Conservation (phyloP, 2,888 invertebrate species). For the Tachina lurida region DNA sequence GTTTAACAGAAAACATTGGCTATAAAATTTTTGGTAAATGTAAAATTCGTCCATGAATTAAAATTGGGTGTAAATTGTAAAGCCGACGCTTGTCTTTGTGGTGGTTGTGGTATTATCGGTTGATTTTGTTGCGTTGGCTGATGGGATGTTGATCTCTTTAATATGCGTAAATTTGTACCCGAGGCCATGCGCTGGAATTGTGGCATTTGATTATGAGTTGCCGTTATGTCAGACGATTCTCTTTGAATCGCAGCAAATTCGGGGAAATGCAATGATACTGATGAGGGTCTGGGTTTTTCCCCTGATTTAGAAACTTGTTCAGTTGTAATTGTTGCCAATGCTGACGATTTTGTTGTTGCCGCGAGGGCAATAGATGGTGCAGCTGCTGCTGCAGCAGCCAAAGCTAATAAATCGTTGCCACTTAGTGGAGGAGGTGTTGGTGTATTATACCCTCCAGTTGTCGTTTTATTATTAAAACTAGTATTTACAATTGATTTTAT, state of each 20-base stretch:
- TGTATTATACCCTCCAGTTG: slow-evolving; percentile 60
- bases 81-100: slow-evolving; percentile 68
- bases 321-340: slow-evolving; percentile 33
- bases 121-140: slow-evolving; percentile 72
- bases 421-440: slow-evolving; percentile 71
- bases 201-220: slow-evolving; percentile 64
- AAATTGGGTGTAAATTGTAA: slow-evolving; percentile 81
- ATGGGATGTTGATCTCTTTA: slow-evolving; percentile 77
- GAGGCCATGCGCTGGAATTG: slow-evolving; percentile 78
- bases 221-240: slow-evolving; percentile 28
- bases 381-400: slow-evolving; percentile 76
- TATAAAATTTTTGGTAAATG: slow-evolving; percentile 82
- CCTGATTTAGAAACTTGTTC: background rate
- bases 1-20: slow-evolving; percentile 82
- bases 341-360: slow-evolving; percentile 18
- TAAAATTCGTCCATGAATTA: slow-evolving; percentile 82
- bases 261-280: slow-evolving; percentile 72
- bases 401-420: slow-evolving; percentile 76
- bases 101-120: slow-evolving; percentile 45
- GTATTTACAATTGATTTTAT: slow-evolving; percentile 68
- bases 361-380: slow-evolving; percentile 68
- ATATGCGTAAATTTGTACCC: slow-evolving; percentile 77
- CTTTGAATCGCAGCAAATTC: slow-evolving; percentile 48
- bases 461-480: slow-evolving; percentile 55
- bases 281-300: slow-evolving; percentile 71